These are phyloP conservation scores for Pangasius macronema DNA, from an alignment of 2,797 vertebrate species.

Conservation along the genomic window DNA sequence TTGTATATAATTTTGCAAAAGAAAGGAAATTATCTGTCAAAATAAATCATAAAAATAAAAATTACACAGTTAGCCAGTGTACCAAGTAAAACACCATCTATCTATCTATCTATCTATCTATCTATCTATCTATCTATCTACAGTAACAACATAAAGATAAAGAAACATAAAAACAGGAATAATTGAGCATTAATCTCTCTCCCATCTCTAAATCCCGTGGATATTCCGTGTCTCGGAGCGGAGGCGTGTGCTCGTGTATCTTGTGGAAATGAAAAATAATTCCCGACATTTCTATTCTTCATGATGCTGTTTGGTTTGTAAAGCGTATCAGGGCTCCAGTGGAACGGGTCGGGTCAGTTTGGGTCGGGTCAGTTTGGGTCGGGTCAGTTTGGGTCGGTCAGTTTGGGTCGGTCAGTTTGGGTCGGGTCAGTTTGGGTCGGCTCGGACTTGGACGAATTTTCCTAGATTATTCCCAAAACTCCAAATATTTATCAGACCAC, in stretches of 20 bases:
- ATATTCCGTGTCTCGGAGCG: background rate
- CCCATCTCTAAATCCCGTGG: background rate
- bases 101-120: no score
- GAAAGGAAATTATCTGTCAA: no score
- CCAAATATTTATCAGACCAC: slow-evolving; percentile 54
- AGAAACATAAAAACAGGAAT: background rate
- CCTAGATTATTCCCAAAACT: slow-evolving; percentile 20
- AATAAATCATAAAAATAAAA: no score
- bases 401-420: background rate
- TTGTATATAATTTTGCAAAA: no score
- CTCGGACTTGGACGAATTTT: slow-evolving; percentile 35
- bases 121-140: no score
- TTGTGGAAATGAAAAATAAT: background rate
- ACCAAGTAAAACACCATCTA: no score
- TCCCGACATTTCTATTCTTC: slow-evolving; percentile 39
- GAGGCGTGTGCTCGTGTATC: background rate
- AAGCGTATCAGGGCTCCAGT: slow-evolving; percentile 20
- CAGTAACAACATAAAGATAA: no score
- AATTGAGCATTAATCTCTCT: background rate
- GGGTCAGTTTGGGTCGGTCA: no score
- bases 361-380: background rate
- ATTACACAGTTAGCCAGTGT: no score
- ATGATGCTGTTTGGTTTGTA: slow-evolving; percentile 39
- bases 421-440: background rate
- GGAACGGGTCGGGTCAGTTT: background rate